phyloP scores from a whole-genome alignment of 2,888 invertebrate genomes.

The Ditula angustiorana region DNA sequence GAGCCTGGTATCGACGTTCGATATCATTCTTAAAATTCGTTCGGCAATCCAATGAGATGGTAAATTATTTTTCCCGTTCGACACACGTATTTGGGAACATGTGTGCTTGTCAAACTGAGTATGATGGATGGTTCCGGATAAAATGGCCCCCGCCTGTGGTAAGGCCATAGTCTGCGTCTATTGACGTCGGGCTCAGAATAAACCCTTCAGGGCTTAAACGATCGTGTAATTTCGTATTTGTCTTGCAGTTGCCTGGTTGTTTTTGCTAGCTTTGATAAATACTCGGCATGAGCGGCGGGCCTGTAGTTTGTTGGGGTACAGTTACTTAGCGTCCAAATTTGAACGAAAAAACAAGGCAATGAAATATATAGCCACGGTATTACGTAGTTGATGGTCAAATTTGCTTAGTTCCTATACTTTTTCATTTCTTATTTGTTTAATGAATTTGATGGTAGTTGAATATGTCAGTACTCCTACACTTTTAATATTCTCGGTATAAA shows the following conservation, averaged over 20 bases:
- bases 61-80: slow-evolving; percentile 41
- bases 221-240: slow-evolving; percentile 13
- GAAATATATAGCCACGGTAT: too few species aligned
- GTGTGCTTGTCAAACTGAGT: slow-evolving; percentile 42
- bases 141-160: slow-evolving; percentile 22
- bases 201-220: slow-evolving; percentile 14
- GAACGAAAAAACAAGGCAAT: too few species aligned
- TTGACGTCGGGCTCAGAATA: slow-evolving; percentile 22
- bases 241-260: slow-evolving; percentile 5
- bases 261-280: slow-evolving; percentile 3
- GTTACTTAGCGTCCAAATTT: too few species aligned
- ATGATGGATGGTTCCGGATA: slow-evolving; percentile 41
- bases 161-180: slow-evolving; percentile 14
- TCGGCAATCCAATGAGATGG: slow-evolving; percentile 39
- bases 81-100: slow-evolving; percentile 39
- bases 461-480: too few species aligned
- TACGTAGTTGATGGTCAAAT: too few species aligned
- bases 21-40: slow-evolving; percentile 32
- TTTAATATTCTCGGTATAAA: too few species aligned
- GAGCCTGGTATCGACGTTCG: slow-evolving; percentile 13
- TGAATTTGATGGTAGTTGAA: too few species aligned
- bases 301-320: background rate
- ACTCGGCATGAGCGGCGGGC: background rate
- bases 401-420: too few species aligned
- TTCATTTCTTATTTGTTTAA: too few species aligned